phyloP scores from a whole-genome alignment of 2,113 vertebrate species.

The Columbina picui region DNA sequence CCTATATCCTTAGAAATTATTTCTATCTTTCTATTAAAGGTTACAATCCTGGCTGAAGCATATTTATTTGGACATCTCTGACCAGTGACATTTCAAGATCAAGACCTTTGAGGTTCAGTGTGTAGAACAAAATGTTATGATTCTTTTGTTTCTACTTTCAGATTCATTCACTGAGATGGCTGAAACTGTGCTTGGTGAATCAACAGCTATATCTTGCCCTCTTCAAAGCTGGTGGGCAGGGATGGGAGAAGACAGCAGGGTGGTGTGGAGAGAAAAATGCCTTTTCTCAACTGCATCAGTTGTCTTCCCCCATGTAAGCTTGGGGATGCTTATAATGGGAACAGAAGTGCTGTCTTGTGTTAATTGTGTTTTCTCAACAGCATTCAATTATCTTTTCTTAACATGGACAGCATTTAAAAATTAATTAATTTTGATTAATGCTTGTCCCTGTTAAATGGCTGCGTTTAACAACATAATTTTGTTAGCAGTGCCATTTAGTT shows the following conservation, averaged over 20 bases:
- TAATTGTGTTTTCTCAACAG: neutral
- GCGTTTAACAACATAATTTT: neutral
- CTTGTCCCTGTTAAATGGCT: neutral
- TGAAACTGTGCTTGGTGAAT: neutral
- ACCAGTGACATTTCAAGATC: conserved; percentile 58
- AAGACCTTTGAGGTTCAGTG: conserved; percentile 26
- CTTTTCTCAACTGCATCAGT: neutral
- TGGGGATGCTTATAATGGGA: neutral
- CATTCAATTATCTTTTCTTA: neutral
- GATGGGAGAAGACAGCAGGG: neutral
- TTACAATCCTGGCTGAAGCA: conserved; percentile 27
- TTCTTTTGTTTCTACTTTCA: neutral
- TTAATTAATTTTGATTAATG: neutral
- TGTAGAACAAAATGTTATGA: neutral
- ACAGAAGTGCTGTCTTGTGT: neutral
- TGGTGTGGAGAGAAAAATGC: neutral
- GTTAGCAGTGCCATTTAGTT: neutral
- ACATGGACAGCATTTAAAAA: neutral
- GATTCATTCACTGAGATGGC: conserved; percentile 9
- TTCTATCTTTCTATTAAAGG: conserved; percentile 53
- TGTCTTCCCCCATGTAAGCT: neutral
- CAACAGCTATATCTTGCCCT: neutral
- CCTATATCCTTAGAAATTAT: neutral
- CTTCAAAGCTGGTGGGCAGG: neutral
- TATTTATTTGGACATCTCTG: conserved; percentile 49